Conservation (phyloP, 1,140 invertebrate species). For the Sycophaga agraensis region DNA sequence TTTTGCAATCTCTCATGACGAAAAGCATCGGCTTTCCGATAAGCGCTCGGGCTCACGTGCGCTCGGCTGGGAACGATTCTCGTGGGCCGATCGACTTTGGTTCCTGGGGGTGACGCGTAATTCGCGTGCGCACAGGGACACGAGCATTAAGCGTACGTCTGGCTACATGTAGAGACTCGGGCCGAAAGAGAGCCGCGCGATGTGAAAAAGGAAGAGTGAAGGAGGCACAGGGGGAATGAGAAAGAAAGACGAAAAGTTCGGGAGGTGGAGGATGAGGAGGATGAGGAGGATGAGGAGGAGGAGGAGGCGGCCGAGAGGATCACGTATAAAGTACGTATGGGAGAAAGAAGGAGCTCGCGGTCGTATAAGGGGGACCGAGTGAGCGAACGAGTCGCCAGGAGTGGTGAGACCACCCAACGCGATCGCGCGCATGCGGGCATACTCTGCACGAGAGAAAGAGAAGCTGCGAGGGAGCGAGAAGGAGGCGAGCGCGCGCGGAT, state of each 20-base stretch:
- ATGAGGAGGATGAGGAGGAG: no score
- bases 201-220: background rate
- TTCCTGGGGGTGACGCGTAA: no score
- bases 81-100: no score
- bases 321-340: slow-evolving; percentile 14
- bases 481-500: slow-evolving; percentile 14
- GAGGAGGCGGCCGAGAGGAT: background rate
- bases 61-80: no score
- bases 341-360: slow-evolving; percentile 32
- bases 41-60: no score
- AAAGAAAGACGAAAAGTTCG: slow-evolving; percentile 6
- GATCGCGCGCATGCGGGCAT: slow-evolving; percentile 44
- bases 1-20: no score
- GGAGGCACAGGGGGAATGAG: background rate
- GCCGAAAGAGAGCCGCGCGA: background rate
- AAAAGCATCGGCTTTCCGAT: no score
- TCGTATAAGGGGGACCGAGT: background rate
- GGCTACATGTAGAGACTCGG: no score
- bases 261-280: background rate
- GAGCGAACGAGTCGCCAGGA: slow-evolving; percentile 44
- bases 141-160: no score
- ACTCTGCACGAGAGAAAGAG: slow-evolving; percentile 30
- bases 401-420: slow-evolving; percentile 58
- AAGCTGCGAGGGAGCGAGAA: slow-evolving; percentile 22
- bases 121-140: no score